Evolutionary conservation across 2,797 vertebrate genomes (phyloP).

Genomic region (Chelon labrosus): DNA sequence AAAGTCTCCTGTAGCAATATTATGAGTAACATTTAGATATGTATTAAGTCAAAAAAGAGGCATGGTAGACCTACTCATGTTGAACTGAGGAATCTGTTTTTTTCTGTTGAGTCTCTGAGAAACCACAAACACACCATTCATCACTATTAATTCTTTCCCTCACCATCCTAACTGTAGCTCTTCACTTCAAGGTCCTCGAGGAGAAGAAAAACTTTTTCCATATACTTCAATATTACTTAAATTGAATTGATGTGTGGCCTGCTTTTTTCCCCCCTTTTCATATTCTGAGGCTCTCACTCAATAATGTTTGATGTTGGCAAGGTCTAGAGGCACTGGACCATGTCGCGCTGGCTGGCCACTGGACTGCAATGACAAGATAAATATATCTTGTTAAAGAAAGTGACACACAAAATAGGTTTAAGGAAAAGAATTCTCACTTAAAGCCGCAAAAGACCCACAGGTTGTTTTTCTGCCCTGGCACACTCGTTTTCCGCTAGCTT

Average conservation of each 20-base stretch:
- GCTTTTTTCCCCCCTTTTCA: neutral
- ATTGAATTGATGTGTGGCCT: neutral
- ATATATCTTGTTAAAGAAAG: constrained; percentile 7
- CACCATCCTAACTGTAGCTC: neutral
- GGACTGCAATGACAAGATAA: neutral
- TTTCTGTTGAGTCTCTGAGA: constrained; percentile 1
- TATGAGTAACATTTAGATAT: no score
- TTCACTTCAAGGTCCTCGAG: neutral
- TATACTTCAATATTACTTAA: neutral
- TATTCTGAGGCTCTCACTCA: neutral
- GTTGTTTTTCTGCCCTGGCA: neutral
- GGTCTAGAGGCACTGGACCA: neutral
- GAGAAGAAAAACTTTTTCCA: neutral
- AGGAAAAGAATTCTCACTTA: neutral
- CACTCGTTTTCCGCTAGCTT: neutral
- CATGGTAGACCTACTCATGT: neutral
- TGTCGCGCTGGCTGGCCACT: neutral
- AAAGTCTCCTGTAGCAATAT: no score
- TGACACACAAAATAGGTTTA: neutral
- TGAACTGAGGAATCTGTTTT: neutral
- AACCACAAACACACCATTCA: neutral
- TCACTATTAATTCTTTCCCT: neutral
- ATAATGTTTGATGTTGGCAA: neutral
- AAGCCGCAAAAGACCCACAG: neutral
- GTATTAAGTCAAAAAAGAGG: neutral